These are phyloP conservation scores for Thecophora atra DNA, from an alignment of 2,888 invertebrate genomes.

Conservation along the genomic window DNA sequence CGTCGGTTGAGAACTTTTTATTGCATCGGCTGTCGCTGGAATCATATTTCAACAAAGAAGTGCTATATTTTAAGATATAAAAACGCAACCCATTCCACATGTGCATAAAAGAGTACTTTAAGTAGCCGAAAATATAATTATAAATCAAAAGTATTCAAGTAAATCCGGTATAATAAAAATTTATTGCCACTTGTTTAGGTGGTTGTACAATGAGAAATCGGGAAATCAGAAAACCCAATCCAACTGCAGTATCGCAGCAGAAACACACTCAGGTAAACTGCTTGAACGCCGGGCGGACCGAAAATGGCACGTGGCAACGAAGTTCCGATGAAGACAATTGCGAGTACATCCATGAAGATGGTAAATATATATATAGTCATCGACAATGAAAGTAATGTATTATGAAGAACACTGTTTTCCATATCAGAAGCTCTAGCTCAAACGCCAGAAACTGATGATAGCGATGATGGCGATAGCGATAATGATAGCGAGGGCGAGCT, in stretches of 20 bases:
- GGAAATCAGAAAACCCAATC: slow-evolving; percentile 41
- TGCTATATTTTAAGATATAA: too few relatives aligned
- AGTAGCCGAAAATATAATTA: neutral
- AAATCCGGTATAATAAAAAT: neutral
- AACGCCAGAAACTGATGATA: slow-evolving; percentile 39
- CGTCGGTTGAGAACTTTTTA: slow-evolving; percentile 2
- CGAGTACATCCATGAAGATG: neutral
- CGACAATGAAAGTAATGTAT: neutral
- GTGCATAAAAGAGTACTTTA: neutral
- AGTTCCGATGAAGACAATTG: neutral
- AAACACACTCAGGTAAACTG: slow-evolving; percentile 1
- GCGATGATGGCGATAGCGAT: slow-evolving; percentile 49
- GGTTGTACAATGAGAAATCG: slow-evolving; percentile 41
- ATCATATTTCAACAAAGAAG: neutral
- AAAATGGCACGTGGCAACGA: neutral
- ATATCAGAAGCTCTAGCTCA: slow-evolving; percentile 5
- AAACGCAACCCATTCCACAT: neutral
- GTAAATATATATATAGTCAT: neutral
- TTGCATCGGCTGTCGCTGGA: neutral
- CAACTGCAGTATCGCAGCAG: slow-evolving; percentile 10
- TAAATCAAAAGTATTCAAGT: neutral
- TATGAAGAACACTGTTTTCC: neutral
- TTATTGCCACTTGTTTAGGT: too few relatives aligned
- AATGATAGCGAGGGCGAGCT: slow-evolving; percentile 47
- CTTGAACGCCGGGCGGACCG: neutral